These are phyloP conservation scores for Drosophila pseudoananassae DNA, from an alignment of 1,140 invertebrate species.

Conservation along the genomic window DNA sequence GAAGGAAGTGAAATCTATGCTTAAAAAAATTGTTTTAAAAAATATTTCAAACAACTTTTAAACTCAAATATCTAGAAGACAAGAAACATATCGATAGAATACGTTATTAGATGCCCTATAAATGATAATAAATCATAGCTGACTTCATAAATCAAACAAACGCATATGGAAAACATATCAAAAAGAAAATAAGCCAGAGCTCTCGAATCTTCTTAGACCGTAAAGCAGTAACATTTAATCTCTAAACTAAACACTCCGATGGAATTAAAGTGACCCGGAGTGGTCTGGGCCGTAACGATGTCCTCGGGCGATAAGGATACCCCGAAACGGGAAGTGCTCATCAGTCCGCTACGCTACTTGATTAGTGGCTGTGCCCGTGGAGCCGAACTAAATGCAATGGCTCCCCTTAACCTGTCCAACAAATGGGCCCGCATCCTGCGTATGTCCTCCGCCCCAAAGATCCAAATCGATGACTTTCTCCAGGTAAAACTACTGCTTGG, in stretches of 20 bases:
- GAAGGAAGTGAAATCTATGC: background rate
- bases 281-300: conserved; percentile 17
- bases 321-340: conserved; percentile 64
- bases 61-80: background rate
- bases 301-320: conserved; percentile 17
- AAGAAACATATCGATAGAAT: background rate
- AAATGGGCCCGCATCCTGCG: conserved; percentile 86
- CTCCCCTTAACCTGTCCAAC: conserved; percentile 84
- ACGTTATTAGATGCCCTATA: background rate
- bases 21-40: background rate
- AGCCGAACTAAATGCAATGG: conserved; percentile 74
- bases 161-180: conserved; percentile 7
- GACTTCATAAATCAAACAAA: background rate
- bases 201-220: conserved; percentile 7
- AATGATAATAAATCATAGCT: conserved; percentile 3
- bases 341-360: conserved; percentile 68
- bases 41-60: background rate
- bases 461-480: conserved; percentile 84
- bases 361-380: conserved; percentile 68
- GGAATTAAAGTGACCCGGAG: conserved; percentile 38
- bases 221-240: conserved; percentile 24
- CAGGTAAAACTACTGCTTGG: conserved; percentile 78
- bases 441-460: conserved; percentile 80
- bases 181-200: conserved; percentile 1
- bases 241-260: conserved; percentile 33